Evolutionary conservation across 2,113 vertebrate species (phyloP).

Genomic region (Terrapene triunguis): DNA sequence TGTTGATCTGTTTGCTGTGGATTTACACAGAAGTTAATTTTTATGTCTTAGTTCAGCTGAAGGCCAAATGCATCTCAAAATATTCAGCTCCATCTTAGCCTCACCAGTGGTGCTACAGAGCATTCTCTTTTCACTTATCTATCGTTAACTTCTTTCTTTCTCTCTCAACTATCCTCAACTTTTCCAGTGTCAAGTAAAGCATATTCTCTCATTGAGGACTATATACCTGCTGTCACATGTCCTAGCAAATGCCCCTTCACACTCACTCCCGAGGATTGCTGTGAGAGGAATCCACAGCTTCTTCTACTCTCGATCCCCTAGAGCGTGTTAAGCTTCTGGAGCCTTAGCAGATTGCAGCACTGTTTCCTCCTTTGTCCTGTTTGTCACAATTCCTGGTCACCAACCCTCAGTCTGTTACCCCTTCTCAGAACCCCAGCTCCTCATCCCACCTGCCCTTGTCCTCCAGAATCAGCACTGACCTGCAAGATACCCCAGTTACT

Average conservation of each 20-base stretch:
- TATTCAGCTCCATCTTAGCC: neutral
- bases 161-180: neutral
- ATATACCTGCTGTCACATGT: neutral
- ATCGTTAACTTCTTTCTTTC: neutral
- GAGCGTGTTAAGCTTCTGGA: neutral
- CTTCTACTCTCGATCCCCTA: neutral
- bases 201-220: neutral
- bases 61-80: neutral
- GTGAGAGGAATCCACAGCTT: neutral
- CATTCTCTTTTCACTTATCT: neutral
- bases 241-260: neutral
- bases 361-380: neutral
- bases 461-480: no score
- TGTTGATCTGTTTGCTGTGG: neutral
- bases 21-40: neutral
- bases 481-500: no score
- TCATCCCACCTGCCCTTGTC: neutral
- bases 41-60: neutral
- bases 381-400: neutral
- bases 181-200: neutral
- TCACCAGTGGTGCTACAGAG: neutral
- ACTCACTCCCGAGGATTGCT: neutral
- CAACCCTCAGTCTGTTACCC: neutral
- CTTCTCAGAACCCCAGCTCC: neutral
- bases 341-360: neutral